Conservation (phyloP, 2,113 vertebrate species). For the Apaloderma vittatum region DNA sequence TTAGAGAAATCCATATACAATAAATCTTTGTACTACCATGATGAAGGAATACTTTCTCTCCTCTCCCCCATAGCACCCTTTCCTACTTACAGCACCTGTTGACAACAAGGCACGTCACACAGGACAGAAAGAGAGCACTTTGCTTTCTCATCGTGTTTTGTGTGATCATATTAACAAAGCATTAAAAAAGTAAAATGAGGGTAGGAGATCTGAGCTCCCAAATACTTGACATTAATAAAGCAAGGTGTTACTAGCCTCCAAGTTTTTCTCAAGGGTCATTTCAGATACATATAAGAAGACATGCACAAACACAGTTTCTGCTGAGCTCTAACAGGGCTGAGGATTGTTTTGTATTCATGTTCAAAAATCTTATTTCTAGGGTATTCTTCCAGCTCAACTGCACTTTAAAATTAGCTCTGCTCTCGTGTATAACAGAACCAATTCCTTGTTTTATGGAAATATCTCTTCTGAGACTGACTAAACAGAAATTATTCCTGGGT, state of each 20-base stretch:
- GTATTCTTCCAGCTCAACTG: background rate
- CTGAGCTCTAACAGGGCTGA: background rate
- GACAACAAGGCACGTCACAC: background rate
- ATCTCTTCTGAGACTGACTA: background rate
- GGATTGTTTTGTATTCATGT: background rate
- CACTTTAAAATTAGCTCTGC: background rate
- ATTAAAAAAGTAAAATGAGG: background rate
- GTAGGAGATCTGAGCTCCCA: background rate
- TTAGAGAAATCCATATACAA: background rate
- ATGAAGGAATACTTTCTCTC: background rate
- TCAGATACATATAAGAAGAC: background rate
- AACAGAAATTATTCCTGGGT: background rate
- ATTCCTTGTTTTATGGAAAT: background rate
- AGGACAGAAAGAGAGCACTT: background rate
- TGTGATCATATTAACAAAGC: background rate
- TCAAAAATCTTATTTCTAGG: background rate
- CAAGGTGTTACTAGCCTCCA: background rate
- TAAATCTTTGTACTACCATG: background rate
- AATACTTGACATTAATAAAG: background rate
- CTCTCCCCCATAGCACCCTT: accelerated
- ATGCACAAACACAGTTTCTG: background rate
- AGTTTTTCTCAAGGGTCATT: background rate
- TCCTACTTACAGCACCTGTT: background rate
- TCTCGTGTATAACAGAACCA: background rate
- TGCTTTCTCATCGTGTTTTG: background rate